These are phyloP conservation scores for Hydriomena furcata DNA, from an alignment of 2,888 invertebrate genomes.

Conservation along the genomic window DNA sequence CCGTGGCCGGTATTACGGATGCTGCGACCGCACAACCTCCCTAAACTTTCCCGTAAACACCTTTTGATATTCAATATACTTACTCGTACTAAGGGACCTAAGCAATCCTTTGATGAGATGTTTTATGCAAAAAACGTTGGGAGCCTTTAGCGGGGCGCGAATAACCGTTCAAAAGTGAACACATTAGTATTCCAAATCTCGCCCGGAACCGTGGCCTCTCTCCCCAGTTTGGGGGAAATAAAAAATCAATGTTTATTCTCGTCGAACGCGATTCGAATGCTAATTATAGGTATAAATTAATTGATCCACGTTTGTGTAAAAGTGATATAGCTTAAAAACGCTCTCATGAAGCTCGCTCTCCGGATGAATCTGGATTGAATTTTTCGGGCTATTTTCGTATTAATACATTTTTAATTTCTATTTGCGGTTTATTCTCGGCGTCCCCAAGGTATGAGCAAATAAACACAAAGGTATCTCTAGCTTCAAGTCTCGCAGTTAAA, in stretches of 20 bases:
- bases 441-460: constrained; percentile 16
- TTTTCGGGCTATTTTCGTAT: constrained; percentile 43
- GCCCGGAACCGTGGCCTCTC: constrained; percentile 61
- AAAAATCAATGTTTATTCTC: constrained; percentile 83
- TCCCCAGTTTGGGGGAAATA: constrained; percentile 77
- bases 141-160: constrained; percentile 76
- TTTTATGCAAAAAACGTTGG: constrained; percentile 84
- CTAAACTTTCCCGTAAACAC: constrained; percentile 75
- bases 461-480: constrained; percentile 22
- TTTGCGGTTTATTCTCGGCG: constrained; percentile 29
- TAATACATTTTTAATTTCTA: constrained; percentile 43
- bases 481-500: constrained; percentile 6
- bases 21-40: constrained; percentile 63
- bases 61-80: constrained; percentile 84
- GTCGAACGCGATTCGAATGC: constrained; percentile 76
- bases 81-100: constrained; percentile 72
- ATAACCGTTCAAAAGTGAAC: constrained; percentile 81
- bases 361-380: constrained; percentile 47
- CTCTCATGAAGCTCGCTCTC: constrained; percentile 41
- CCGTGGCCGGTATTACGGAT: constrained; percentile 73
- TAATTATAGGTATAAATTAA: constrained; percentile 73
- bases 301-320: constrained; percentile 72
- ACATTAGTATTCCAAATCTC: constrained; percentile 80
- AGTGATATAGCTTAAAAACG: constrained; percentile 57
- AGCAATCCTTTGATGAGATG: constrained; percentile 84